phyloP scores from a whole-genome alignment of 2,113 vertebrate genomes.

The Peromyscus polionotus region DNA sequence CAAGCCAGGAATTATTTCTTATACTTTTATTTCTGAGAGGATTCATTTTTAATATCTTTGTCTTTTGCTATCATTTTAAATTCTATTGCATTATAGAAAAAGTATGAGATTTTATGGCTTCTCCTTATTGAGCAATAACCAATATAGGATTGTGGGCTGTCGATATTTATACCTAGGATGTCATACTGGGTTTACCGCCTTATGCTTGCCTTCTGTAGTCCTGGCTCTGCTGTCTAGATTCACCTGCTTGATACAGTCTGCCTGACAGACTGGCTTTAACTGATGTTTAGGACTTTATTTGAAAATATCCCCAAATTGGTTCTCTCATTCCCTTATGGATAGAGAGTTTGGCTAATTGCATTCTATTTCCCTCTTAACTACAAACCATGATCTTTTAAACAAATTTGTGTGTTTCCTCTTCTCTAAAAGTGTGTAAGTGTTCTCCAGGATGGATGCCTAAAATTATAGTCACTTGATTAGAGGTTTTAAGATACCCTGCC shows the following conservation, averaged over 20 bases:
- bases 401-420: not conserved
- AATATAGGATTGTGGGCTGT: not conserved
- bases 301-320: not conserved
- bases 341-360: slow-evolving; percentile 10
- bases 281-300: slow-evolving; percentile 39
- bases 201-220: not conserved
- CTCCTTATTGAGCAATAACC: not conserved
- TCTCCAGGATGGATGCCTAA: slow-evolving; percentile 22
- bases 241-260: not conserved
- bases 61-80: slow-evolving; percentile 32
- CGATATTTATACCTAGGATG: not conserved
- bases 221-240: slow-evolving; percentile 39
- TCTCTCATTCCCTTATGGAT: not conserved
- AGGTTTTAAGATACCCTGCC: not conserved
- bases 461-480: slow-evolving; percentile 16
- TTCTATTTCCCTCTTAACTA: not conserved
- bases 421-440: slow-evolving; percentile 29
- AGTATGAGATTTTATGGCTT: not conserved
- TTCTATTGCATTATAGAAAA: not conserved
- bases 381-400: slow-evolving; percentile 30
- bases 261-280: not conserved
- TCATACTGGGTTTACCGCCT: not conserved
- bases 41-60: not conserved
- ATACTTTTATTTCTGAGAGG: not conserved
- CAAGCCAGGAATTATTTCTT: slow-evolving; percentile 50